Conservation (phyloP, 2,888 invertebrate species). For the Tetanocera ferruginea region DNA sequence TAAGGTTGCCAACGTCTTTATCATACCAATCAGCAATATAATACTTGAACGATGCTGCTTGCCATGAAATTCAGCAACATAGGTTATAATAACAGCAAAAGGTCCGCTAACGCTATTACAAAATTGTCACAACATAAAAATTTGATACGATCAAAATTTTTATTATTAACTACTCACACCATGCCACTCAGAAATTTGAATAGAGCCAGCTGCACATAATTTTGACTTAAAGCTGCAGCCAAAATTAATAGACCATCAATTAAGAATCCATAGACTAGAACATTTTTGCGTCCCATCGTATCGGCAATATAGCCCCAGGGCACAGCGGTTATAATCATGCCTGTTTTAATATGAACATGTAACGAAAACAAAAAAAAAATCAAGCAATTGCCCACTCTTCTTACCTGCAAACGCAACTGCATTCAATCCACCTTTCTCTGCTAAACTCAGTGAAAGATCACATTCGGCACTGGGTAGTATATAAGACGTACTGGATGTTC, state of each 20-base stretch:
- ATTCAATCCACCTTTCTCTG: slow-evolving; percentile 80
- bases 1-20: slow-evolving; percentile 76
- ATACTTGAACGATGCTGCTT: slow-evolving; percentile 76
- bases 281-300: slow-evolving; percentile 77
- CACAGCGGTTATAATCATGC: slow-evolving; percentile 82
- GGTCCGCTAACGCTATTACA: slow-evolving; percentile 76
- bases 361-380: neutral
- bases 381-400: no score
- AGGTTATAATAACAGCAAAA: slow-evolving; percentile 79
- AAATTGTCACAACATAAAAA: neutral
- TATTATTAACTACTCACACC: slow-evolving; percentile 74
- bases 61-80: slow-evolving; percentile 81
- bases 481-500: slow-evolving; percentile 80
- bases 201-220: slow-evolving; percentile 75
- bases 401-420: slow-evolving; percentile 80
- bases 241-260: slow-evolving; percentile 76
- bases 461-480: slow-evolving; percentile 82
- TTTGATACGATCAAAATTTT: neutral
- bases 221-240: slow-evolving; percentile 76
- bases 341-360: slow-evolving; percentile 67
- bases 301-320: slow-evolving; percentile 85
- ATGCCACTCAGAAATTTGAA: slow-evolving; percentile 81
- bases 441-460: slow-evolving; percentile 76
- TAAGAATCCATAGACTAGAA: slow-evolving; percentile 77
- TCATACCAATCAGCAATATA: slow-evolving; percentile 77